Conservation (phyloP, 2,888 invertebrate species). For the Axea sp. region DNA sequence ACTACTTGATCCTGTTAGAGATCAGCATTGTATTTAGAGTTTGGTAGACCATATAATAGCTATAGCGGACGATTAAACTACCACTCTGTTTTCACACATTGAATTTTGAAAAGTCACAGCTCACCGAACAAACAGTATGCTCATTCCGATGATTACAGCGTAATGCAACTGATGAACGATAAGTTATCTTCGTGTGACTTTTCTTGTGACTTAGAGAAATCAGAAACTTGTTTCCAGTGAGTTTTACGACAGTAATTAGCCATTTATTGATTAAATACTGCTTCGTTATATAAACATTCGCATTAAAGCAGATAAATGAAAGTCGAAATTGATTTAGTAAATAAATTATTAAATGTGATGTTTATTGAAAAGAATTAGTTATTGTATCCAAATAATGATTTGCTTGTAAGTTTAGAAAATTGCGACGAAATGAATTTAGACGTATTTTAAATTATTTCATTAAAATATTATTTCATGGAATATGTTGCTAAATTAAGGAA, state of each 20-base stretch:
- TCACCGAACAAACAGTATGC: slow-evolving; percentile 36
- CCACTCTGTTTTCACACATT: slow-evolving; percentile 51
- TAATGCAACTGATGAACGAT: slow-evolving; percentile 17
- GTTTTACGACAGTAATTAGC: background rate
- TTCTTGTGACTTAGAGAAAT: slow-evolving; percentile 4
- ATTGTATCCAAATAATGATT: too few relatives aligned
- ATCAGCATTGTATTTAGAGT: slow-evolving; percentile 53
- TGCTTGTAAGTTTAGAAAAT: too few relatives aligned
- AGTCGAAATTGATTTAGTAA: too few relatives aligned
- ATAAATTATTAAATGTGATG: too few relatives aligned
- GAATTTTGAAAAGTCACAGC: slow-evolving; percentile 43
- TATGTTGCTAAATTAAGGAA: slow-evolving; percentile 39
- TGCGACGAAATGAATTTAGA: too few relatives aligned
- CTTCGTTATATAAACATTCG: too few relatives aligned
- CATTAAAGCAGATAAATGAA: too few relatives aligned
- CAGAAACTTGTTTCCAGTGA: slow-evolving; percentile 2
- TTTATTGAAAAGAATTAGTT: too few relatives aligned
- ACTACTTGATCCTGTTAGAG: slow-evolving; percentile 57
- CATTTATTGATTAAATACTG: too few relatives aligned
- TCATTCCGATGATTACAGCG: slow-evolving; percentile 3
- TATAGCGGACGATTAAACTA: slow-evolving; percentile 52
- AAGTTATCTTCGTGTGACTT: slow-evolving; percentile 25
- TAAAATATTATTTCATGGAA: slow-evolving; percentile 11
- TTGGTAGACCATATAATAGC: slow-evolving; percentile 58
- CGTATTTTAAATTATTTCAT: background rate